Percentiles rank a stretch among this genome's conserved stretches.
Conservation (phyloP, 2,888 invertebrate genomes). For the Philereme transversata region DNA sequence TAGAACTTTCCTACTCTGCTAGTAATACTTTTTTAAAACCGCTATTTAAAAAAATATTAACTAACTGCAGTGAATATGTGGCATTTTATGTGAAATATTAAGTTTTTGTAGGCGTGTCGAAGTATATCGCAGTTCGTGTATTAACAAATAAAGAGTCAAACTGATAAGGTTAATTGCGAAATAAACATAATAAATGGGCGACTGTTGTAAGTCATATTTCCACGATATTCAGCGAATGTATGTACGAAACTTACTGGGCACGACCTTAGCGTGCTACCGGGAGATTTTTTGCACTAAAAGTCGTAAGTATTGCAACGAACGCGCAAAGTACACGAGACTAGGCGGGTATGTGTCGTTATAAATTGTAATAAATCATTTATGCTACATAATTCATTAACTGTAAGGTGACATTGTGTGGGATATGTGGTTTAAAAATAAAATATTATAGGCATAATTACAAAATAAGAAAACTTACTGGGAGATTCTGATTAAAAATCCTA, state of each 20-base stretch:
- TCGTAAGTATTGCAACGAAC: slow-evolving; percentile 45
- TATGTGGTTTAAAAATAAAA: slow-evolving; percentile 4
- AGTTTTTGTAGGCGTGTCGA: not conserved
- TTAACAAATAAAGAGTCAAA: slow-evolving; percentile 7
- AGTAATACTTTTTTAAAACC: too few relatives aligned
- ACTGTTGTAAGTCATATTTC: slow-evolving; percentile 9
- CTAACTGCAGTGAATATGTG: too few relatives aligned
- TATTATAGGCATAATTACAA: not conserved
- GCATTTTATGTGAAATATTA: too few relatives aligned
- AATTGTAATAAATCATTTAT: slow-evolving; percentile 28
- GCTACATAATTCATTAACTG: slow-evolving; percentile 15
- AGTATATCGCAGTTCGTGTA: slow-evolving; percentile 11
- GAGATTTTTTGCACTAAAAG: slow-evolving; percentile 54
- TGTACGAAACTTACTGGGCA: slow-evolving; percentile 27
- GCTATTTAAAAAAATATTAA: too few relatives aligned
- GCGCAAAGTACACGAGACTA: slow-evolving; percentile 33
- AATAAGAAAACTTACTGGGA: too few relatives aligned
- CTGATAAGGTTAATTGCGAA: slow-evolving; percentile 11
- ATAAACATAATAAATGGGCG: slow-evolving; percentile 6
- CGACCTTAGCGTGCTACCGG: slow-evolving; percentile 64
- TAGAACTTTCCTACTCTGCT: too few relatives aligned
- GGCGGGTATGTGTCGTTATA: slow-evolving; percentile 18
- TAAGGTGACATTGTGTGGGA: slow-evolving; percentile 9
- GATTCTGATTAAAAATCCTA: too few relatives aligned
- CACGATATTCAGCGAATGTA: slow-evolving; percentile 12